Evolutionary conservation across 2,797 vertebrate genomes (phyloP).

Genomic region (Rhabdomys pumilio): DNA sequence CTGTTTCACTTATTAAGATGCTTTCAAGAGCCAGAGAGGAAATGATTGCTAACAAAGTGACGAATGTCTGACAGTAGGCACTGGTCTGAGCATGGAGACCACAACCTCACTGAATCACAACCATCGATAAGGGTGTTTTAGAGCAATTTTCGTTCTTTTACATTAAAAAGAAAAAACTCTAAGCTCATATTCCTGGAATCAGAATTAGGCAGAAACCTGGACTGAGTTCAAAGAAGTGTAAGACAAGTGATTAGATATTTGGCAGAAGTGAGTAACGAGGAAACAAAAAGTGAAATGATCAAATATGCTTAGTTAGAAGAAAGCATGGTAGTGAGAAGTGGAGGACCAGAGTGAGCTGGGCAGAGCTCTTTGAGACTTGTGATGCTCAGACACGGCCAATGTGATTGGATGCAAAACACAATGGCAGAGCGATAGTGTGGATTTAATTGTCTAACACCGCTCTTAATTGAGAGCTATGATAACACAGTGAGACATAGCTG

Average conservation of each 20-base stretch:
- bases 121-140: not conserved
- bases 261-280: conserved; percentile 36
- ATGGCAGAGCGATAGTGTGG: not conserved
- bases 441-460: conserved; percentile 51
- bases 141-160: conserved; percentile 55
- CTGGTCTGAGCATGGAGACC: not conserved
- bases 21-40: conserved; percentile 1
- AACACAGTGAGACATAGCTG: not conserved
- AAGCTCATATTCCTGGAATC: conserved; percentile 68
- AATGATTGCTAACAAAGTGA: not conserved
- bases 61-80: not conserved
- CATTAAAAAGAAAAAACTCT: conserved; percentile 28
- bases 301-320: conserved; percentile 8
- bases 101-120: not conserved
- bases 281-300: conserved; percentile 10
- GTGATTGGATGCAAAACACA: not conserved
- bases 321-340: not conserved
- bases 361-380: not conserved
- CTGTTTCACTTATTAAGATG: not conserved
- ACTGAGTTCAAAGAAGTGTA: conserved; percentile 69
- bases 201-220: conserved; percentile 72
- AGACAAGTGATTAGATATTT: conserved; percentile 66
- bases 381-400: not conserved
- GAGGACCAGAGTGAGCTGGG: not conserved
- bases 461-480: conserved; percentile 25